These are phyloP conservation scores for Okamejei kenojei DNA, from an alignment of 2,797 vertebrate genomes.

Conservation along the genomic window DNA sequence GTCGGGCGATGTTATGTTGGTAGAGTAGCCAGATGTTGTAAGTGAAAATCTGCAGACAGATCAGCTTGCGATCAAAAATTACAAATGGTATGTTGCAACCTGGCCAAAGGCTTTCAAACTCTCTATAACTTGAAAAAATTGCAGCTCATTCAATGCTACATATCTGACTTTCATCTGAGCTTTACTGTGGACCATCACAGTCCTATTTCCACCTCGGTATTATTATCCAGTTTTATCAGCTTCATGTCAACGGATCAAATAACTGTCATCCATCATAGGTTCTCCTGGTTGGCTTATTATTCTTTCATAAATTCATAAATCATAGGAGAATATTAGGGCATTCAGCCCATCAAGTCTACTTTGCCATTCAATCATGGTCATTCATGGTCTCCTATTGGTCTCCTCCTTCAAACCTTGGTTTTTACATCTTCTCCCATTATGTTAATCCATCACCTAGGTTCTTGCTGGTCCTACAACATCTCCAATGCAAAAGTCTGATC, in stretches of 20 bases:
- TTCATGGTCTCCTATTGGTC: too few relatives aligned
- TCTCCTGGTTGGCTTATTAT: not conserved
- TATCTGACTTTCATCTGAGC: not conserved
- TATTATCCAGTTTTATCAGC: not conserved
- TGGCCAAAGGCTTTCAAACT: not conserved
- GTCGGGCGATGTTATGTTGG: too few relatives aligned
- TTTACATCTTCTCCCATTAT: not conserved
- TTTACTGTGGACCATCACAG: not conserved
- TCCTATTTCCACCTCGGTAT: not conserved
- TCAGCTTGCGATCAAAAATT: not conserved
- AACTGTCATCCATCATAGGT: not conserved
- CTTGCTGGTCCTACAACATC: not conserved
- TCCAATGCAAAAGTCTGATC: not conserved
- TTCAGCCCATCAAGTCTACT: too few relatives aligned
- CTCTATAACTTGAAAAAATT: not conserved
- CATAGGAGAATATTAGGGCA: too few relatives aligned
- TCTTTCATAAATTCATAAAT: too few relatives aligned
- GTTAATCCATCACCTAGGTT: not conserved
- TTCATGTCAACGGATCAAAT: not conserved
- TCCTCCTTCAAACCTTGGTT: not conserved
- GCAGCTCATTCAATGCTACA: not conserved
- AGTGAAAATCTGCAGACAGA: too few relatives aligned
- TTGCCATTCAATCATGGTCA: too few relatives aligned
- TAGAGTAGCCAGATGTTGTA: too few relatives aligned
- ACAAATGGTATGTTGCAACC: not conserved